Evolutionary conservation across 30 jellyfish, hydroid and myxozoan genomes (phyloP).

Genomic region (Aurelia aurita complex sp. Pacific): DNA sequence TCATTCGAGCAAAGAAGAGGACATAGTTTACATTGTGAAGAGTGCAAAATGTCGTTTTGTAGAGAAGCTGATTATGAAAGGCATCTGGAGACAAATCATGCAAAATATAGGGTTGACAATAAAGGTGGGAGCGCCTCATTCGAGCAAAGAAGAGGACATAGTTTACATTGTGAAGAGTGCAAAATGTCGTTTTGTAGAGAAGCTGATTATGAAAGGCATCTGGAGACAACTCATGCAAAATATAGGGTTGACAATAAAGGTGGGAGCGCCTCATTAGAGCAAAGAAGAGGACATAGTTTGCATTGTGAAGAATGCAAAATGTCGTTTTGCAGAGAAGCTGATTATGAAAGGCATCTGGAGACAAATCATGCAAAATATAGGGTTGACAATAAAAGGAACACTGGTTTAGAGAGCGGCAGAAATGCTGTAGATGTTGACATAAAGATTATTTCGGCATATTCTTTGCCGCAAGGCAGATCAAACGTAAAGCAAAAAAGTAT

Average conservation of each 20-base stretch:
- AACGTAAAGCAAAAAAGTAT: too few relatives aligned
- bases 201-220: constrained; percentile 3
- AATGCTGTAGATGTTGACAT: background rate
- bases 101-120: background rate
- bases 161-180: constrained; percentile 16
- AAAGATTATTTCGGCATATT: constrained; percentile 30
- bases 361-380: background rate
- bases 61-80: background rate
- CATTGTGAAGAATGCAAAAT: constrained; percentile 11
- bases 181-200: constrained; percentile 3
- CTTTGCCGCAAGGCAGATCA: constrained; percentile 16
- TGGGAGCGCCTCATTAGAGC: too few relatives aligned
- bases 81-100: constrained; percentile 6
- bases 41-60: constrained; percentile 14
- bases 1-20: background rate
- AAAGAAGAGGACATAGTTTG: background rate
- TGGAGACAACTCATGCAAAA: background rate
- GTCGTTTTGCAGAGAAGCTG: background rate
- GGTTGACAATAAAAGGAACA: background rate
- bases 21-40: constrained; percentile 1
- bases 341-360: constrained; percentile 9
- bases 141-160: background rate
- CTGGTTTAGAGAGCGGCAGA: background rate
- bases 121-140: too few relatives aligned
- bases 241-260: background rate